Base-by-base conservation (phyloP, 1,140 invertebrate genomes). In the Pectinophora gossypiella region DNA sequence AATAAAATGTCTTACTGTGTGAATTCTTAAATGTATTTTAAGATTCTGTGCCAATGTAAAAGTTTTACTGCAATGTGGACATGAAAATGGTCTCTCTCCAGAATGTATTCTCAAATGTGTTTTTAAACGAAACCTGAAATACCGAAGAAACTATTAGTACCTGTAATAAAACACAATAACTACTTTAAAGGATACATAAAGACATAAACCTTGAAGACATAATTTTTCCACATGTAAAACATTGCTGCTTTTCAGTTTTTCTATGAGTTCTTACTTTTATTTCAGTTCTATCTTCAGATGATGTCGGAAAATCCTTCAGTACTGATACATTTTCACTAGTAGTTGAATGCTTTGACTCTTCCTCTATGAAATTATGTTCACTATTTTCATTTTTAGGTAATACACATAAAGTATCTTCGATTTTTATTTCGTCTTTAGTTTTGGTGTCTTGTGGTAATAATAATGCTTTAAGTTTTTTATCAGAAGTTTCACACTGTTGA, bases 51-150 rank as follows among this genome's bases (percentile, higher is more conserved):
- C 59, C 49, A 87, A 44, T 27, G 83, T 66, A 60, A 89, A 89
- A 12, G 61, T 73, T 57, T 83, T 88, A 13, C 59, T 55, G 43
- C 87, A 89, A 40, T 77, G 65, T 6, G 58, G 50, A 61, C 97
- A 98, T 51, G 94, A 91, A 70, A 95, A 98, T 0, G 96, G 96
- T 57, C 96, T 94, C 69, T 98, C 96, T 4, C 96, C 96, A 0
- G 96, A 97, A 74, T 98, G 97, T 15, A 97, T 89, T 12, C 95
- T 87, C 91, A 98, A 93, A 82, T 98, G 97, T 0, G 96, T 98
- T 79, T 97, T 97, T 21, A 98, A 84, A 60, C 97, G 95, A 71
- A 81, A 87, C 38, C 87, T 88, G 51, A 16, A 75, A 85, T 10
- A 42, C 15, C 46, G 22, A 23, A 51, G 19, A 20, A 40, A 36